Base-by-base conservation (phyloP, 2,888 invertebrate genomes). In the Lathronympha strigana region DNA sequence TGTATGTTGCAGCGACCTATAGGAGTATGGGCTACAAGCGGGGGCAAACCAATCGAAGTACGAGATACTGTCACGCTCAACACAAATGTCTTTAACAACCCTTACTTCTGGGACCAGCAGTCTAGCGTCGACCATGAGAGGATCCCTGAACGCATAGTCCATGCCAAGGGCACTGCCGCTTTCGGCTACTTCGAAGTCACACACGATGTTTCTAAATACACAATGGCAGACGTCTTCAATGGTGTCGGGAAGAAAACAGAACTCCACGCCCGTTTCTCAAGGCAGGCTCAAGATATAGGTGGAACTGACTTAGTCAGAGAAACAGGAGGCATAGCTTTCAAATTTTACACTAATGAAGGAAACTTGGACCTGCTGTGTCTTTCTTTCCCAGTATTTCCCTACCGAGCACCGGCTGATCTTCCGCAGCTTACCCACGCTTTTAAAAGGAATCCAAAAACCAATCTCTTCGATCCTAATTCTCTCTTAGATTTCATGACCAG, bases 261-360 rank as follows among this genome's bases (percentile, higher is more conserved):
- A 3, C 73, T 93, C 21, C 89, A 87, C 28, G 84, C 90, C 21
- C 81, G 94, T 62, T 93, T 92, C 73, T 94, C 94, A 1, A 92
- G 92, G 21, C 93, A 93, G 0, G 92, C 91, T 53, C 94, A 94
- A 40, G 94, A 95, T 81, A 90, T 90, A 69, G 95, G 95, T 4
- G 94, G 94, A 4, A 93, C 94, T 25, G 94, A 94, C 73, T 19
- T 68, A 3, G 55, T 38, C 4, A 67, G 67, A 47, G 69, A 69
- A 61, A 51, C 63, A 1, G 66, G 92, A 91, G 93, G 93, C 72
- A 73, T 93, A 17, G 89, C 90, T 4, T 31, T 70, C 19, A 72
- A 71, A 38, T 61, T 70, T 15, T 71, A 69, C 15, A 70, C 61
- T 11, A 61, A 61, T 13, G 61, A 61, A 33, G 61, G 61, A 2